A percentile compares a stretch with the other conserved stretches of the same genome.
Evolutionary conservation across 1,140 invertebrate genomes (phyloP).

Genomic region (Probaryconus sp.): DNA sequence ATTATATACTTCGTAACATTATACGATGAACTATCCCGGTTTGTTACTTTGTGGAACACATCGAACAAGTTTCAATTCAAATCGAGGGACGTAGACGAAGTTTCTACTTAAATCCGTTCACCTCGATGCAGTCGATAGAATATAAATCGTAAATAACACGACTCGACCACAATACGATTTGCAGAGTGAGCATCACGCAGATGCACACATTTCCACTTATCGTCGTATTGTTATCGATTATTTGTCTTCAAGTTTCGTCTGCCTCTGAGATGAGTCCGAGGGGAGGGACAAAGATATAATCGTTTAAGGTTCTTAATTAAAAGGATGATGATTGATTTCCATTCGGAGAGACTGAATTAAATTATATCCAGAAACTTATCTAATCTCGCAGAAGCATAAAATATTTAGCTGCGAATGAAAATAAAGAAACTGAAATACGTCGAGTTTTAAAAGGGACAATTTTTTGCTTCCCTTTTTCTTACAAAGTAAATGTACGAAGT

Average conservation of each 20-base stretch:
- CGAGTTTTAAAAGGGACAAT: no score
- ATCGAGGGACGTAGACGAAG: slow-evolving; percentile 69
- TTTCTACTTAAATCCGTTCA: slow-evolving; percentile 54
- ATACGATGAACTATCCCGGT: slow-evolving; percentile 32
- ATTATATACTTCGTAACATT: slow-evolving; percentile 13
- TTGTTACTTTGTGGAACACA: slow-evolving; percentile 50
- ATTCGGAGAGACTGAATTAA: no score
- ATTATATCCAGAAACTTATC: no score
- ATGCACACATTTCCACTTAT: neutral
- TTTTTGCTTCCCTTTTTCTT: no score
- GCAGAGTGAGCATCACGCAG: slow-evolving; percentile 1
- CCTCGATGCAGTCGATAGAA: slow-evolving; percentile 56
- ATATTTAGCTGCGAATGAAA: no score
- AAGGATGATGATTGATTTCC: no score
- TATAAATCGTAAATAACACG: slow-evolving; percentile 60
- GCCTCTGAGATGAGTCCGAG: slow-evolving; percentile 51
- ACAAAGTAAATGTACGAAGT: no score
- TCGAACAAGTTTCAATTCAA: slow-evolving; percentile 79
- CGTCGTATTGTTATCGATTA: slow-evolving; percentile 63
- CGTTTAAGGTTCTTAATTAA: slow-evolving; percentile 12
- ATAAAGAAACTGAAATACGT: no score
- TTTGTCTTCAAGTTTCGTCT: slow-evolving; percentile 35
- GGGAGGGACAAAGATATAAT: neutral
- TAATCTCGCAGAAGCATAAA: no score
- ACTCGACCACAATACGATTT: slow-evolving; percentile 59